Conservation (phyloP, 2,888 invertebrate genomes). For the Macrosiphum euphorbiae region DNA sequence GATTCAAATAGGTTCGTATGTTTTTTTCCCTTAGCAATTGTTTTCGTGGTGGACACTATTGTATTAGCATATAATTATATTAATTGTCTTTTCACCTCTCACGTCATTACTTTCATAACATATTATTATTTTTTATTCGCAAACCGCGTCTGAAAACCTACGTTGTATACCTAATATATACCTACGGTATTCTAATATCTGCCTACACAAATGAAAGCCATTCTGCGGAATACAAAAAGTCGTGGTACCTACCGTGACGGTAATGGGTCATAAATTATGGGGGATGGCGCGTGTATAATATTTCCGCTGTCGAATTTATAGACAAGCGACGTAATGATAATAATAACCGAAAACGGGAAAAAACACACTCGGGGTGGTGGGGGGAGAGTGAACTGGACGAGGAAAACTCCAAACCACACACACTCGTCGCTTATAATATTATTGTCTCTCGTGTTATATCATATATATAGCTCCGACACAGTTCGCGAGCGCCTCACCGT, state of each 20-base stretch:
- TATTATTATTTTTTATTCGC: background rate
- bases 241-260: background rate
- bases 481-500: background rate
- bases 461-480: background rate
- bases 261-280: background rate
- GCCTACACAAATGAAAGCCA: background rate
- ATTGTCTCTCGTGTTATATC: background rate
- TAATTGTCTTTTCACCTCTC: background rate
- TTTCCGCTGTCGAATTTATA: background rate
- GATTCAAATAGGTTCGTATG: background rate
- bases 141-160: background rate
- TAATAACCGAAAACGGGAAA: background rate
- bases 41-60: background rate
- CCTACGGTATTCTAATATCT: no score
- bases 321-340: background rate
- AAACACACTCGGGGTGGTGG: background rate
- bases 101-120: no score
- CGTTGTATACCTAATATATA: background rate
- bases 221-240: background rate
- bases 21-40: background rate
- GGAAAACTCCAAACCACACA: background rate
- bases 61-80: background rate
- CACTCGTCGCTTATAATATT: background rate
- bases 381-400: background rate
- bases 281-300: background rate